Conservation (phyloP, 2,888 invertebrate genomes). For the Tipula helvola region DNA sequence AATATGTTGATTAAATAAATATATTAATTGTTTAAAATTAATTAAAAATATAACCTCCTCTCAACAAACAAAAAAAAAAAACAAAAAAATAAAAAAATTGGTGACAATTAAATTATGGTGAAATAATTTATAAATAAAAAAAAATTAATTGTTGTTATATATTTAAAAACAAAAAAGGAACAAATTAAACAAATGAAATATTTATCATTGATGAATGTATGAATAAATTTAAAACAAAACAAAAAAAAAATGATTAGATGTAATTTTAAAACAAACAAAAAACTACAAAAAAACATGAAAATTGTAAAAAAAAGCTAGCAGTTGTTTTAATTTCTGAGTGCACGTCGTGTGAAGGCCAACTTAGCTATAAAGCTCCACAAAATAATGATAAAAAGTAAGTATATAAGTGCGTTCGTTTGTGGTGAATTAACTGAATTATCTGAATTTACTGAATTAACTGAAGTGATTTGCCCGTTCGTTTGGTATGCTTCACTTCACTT, state of each 20-base stretch:
- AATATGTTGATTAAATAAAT: background rate
- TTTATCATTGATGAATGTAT: slow-evolving; percentile 7
- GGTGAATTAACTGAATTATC: too few species aligned
- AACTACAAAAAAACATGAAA: background rate
- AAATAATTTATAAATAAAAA: background rate
- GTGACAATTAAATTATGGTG: background rate
- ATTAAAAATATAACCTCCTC: background rate
- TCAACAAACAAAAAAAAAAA: background rate
- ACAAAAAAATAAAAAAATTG: background rate
- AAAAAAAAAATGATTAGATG: slow-evolving; percentile 9
- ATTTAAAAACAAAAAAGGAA: background rate
- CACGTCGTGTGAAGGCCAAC: too few species aligned
- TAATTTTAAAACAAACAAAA: slow-evolving; percentile 9
- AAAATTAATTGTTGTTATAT: background rate
- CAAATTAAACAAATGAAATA: background rate
- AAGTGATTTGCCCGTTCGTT: too few species aligned
- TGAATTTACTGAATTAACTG: too few species aligned
- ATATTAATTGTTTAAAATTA: background rate
- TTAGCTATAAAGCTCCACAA: too few species aligned
- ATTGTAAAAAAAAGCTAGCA: background rate
- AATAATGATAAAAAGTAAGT: too few species aligned
- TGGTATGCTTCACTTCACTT: too few species aligned
- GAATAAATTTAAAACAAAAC: background rate
- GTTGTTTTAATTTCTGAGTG: background rate
- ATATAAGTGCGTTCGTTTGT: too few species aligned